phyloP scores from a whole-genome alignment of 2,888 invertebrate genomes.

The Theodoxus fluviatilis region DNA sequence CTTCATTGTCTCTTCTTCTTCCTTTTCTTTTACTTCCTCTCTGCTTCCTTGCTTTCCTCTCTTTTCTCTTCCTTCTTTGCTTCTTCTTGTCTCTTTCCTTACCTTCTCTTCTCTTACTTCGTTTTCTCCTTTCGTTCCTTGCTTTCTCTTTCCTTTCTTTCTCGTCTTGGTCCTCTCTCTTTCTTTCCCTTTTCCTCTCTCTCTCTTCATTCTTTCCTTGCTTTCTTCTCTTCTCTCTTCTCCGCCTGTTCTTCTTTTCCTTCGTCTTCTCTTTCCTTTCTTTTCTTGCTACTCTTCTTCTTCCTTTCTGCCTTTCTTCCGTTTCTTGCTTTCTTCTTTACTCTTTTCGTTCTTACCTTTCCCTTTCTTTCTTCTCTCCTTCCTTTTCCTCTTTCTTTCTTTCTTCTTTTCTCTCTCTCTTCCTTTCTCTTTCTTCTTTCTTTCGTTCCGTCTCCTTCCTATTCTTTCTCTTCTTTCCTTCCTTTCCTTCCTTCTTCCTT shows the following conservation, averaged over 20 bases:
- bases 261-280: not conserved
- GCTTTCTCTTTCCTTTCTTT: not conserved
- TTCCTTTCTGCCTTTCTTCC: not conserved
- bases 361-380: not conserved
- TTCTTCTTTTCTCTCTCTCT: not conserved
- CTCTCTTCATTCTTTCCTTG: not conserved
- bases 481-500: not conserved
- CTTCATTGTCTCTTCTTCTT: not conserved
- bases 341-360: not conserved
- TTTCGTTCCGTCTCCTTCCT: not conserved
- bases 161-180: not conserved
- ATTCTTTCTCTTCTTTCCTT: not conserved
- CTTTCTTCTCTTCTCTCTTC: not conserved
- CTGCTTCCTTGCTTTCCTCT: not conserved
- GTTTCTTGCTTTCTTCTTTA: not conserved
- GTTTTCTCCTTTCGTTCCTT: not conserved
- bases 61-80: not conserved
- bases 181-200: slow-evolving; percentile 1
- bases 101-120: not conserved
- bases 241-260: not conserved
- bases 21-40: not conserved
- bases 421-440: not conserved
- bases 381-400: not conserved
- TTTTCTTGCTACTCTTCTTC: not conserved
- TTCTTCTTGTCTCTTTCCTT: not conserved